phyloP scores from a whole-genome alignment of 2,113 vertebrate genomes.

The Rhegmatorhina hoffmannsi region DNA sequence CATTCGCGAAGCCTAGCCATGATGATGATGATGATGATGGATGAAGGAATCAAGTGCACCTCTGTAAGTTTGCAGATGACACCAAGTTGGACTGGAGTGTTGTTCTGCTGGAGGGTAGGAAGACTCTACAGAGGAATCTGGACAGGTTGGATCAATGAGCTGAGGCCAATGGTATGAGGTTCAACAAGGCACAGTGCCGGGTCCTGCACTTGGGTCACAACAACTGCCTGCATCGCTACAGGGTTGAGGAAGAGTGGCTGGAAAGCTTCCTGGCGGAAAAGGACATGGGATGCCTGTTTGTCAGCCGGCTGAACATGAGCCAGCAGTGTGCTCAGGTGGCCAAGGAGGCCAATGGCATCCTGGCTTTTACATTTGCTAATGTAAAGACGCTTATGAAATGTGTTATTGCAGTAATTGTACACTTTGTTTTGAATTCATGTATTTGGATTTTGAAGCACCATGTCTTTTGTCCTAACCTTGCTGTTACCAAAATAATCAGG shows the following conservation, averaged over 20 bases:
- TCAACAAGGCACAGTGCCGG: neutral
- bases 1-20: too few species aligned
- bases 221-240: neutral
- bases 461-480: neutral
- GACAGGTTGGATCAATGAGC: neutral
- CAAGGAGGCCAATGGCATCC: neutral
- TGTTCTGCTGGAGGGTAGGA: too few species aligned
- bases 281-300: neutral
- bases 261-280: neutral
- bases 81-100: too few species aligned
- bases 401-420: neutral
- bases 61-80: too few species aligned
- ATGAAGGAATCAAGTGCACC: too few species aligned
- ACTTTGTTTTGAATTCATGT: neutral
- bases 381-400: neutral
- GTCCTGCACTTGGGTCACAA: neutral
- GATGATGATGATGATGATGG: too few species aligned
- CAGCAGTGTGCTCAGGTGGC: too few species aligned
- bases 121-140: too few species aligned
- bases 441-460: neutral
- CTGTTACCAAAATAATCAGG: neutral
- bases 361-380: neutral
- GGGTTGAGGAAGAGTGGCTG: neutral
- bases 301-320: neutral
- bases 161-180: neutral